Evolutionary conservation across 2,888 invertebrate species (phyloP).

Genomic region (Platynereis dumerilii): DNA sequence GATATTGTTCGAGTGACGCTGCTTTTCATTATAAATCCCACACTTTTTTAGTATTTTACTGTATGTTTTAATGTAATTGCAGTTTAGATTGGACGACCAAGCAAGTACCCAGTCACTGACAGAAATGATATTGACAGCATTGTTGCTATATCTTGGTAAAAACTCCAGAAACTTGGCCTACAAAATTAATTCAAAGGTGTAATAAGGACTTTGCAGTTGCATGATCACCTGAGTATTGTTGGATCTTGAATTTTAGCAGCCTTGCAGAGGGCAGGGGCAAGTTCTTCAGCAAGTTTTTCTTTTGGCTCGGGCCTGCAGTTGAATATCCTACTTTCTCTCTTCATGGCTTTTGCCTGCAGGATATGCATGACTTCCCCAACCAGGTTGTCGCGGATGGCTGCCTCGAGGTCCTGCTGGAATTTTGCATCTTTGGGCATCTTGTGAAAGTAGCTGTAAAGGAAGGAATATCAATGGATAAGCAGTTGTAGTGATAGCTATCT

Average conservation of each 20-base stretch:
- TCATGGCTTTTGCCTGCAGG: slow-evolving; percentile 12
- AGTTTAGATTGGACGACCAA: too few relatives aligned
- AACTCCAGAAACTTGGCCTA: too few relatives aligned
- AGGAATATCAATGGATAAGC: neutral
- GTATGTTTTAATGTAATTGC: too few relatives aligned
- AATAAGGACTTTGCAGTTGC: too few relatives aligned
- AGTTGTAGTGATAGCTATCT: too few relatives aligned
- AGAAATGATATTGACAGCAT: too few relatives aligned
- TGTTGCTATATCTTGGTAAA: too few relatives aligned
- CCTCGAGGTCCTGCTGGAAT: slow-evolving; percentile 14
- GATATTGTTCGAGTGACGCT: too few relatives aligned
- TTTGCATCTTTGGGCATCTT: slow-evolving; percentile 22
- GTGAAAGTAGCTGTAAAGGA: neutral
- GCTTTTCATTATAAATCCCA: too few relatives aligned
- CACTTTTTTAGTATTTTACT: too few relatives aligned
- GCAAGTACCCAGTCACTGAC: too few relatives aligned
- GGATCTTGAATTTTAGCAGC: slow-evolving; percentile 27
- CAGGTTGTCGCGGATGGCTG: slow-evolving; percentile 22
- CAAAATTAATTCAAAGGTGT: too few relatives aligned
- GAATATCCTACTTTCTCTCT: neutral
- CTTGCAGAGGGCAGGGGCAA: slow-evolving; percentile 12
- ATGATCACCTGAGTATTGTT: slow-evolving; percentile 1
- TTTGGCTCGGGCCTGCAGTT: neutral
- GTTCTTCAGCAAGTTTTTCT: neutral
- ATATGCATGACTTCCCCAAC: slow-evolving; percentile 14